Percentiles rank a stretch among this genome's conserved stretches.
phyloP scores from a whole-genome alignment of 2,113 vertebrate genomes.

The Platanista minor region DNA sequence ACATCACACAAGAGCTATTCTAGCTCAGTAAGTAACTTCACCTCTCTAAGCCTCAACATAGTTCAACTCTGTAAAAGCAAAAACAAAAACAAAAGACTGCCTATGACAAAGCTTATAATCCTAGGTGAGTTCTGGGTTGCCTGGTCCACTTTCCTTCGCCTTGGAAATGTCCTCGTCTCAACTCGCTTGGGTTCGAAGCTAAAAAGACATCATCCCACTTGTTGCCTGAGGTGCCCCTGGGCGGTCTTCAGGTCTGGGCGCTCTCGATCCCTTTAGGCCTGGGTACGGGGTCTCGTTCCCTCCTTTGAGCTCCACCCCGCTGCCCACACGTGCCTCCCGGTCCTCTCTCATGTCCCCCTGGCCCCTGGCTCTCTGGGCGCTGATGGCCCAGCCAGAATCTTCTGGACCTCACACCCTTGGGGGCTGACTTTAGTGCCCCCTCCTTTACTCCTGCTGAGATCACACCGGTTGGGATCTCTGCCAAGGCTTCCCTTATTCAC shows the following conservation, averaged over 20 bases:
- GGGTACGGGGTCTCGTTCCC: not conserved
- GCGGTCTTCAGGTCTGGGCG: too few species aligned
- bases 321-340: rapidly evolving
- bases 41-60: not conserved
- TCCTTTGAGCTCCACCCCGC: not conserved
- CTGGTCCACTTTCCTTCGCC: not conserved
- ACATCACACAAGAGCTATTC: not conserved
- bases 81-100: not conserved
- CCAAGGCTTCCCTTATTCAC: not conserved
- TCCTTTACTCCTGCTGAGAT: not conserved
- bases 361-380: not conserved
- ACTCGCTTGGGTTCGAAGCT: not conserved
- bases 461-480: not conserved
- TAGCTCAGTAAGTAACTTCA: not conserved
- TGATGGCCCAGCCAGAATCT: not conserved
- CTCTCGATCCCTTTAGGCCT: too few species aligned
- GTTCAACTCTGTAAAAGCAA: not conserved
- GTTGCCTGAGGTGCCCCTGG: not conserved
- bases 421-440: not conserved
- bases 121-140: not conserved
- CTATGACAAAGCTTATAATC: not conserved
- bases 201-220: too few species aligned
- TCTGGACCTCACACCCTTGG: not conserved
- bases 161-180: not conserved
- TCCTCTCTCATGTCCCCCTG: not conserved